Evolutionary conservation across 1,140 invertebrate species (phyloP).

Genomic region (Nephila pilipes): DNA sequence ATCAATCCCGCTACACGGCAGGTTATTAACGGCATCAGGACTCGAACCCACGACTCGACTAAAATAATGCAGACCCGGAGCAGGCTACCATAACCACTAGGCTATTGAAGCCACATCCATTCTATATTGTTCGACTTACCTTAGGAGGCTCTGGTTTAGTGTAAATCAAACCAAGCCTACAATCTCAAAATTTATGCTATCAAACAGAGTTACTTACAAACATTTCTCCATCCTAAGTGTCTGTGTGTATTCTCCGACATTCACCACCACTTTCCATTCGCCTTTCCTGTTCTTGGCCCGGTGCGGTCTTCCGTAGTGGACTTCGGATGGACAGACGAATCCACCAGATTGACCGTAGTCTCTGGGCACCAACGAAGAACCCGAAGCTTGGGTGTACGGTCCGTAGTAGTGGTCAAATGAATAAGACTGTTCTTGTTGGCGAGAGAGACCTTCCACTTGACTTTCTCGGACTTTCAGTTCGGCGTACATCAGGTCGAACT

Average conservation of each 20-base stretch:
- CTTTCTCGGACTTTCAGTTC: constrained; percentile 83
- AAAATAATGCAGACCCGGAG: too few species aligned
- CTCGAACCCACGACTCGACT: too few species aligned
- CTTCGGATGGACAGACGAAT: constrained; percentile 90
- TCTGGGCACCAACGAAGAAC: constrained; percentile 28
- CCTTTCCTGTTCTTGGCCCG: constrained; percentile 88
- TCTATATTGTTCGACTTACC: too few species aligned
- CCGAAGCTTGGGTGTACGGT: not conserved
- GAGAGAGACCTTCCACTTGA: constrained; percentile 84
- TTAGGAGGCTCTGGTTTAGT: not conserved
- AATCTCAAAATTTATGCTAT: too few species aligned
- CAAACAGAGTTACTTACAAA: constrained; percentile 84
- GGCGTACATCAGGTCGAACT: constrained; percentile 86
- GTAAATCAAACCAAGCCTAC: too few species aligned
- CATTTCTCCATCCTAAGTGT: constrained; percentile 92
- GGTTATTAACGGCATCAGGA: too few species aligned
- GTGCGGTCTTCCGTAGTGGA: constrained; percentile 91
- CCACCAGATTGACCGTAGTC: constrained; percentile 85
- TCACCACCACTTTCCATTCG: constrained; percentile 93
- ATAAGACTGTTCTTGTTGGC: constrained; percentile 84
- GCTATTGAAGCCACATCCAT: too few species aligned
- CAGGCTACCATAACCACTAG: too few species aligned
- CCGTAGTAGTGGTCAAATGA: constrained; percentile 84
- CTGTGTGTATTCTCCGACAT: constrained; percentile 90
- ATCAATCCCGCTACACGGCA: too few species aligned